Evolutionary conservation across 2,888 invertebrate genomes (phyloP).

Genomic region (Drosophila picticornis): DNA sequence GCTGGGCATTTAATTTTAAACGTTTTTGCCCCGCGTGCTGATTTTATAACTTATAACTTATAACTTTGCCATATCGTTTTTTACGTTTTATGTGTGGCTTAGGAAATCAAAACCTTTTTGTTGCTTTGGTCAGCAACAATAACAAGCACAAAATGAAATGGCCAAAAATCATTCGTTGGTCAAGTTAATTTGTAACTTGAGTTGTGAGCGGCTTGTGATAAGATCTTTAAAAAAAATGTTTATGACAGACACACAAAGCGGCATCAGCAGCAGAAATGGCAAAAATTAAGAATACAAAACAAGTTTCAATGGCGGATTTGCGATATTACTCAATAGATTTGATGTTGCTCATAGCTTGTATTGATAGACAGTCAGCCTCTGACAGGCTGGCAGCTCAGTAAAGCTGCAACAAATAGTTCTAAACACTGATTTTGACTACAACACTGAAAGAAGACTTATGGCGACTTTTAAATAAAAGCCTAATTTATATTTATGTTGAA

Average conservation of each 20-base stretch:
- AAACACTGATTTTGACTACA: not conserved
- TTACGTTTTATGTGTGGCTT: slow-evolving; percentile 49
- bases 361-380: slow-evolving; percentile 50
- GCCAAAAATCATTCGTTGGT: slow-evolving; percentile 40
- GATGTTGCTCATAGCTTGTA: slow-evolving; percentile 58
- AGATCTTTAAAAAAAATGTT: slow-evolving; percentile 54
- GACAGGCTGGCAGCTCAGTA: slow-evolving; percentile 43
- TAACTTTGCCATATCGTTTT: slow-evolving; percentile 47
- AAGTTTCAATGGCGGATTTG: slow-evolving; percentile 69
- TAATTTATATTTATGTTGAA: not conserved
- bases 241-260: slow-evolving; percentile 41
- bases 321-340: slow-evolving; percentile 68
- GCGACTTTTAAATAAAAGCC: not conserved
- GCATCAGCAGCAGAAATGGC: not conserved
- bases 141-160: slow-evolving; percentile 22
- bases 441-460: slow-evolving; percentile 30
- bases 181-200: slow-evolving; percentile 70
- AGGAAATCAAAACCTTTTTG: slow-evolving; percentile 70
- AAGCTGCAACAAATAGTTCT: slow-evolving; percentile 8
- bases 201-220: slow-evolving; percentile 52
- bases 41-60: slow-evolving; percentile 63
- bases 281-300: slow-evolving; percentile 49
- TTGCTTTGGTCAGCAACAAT: slow-evolving; percentile 36
- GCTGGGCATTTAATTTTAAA: slow-evolving; percentile 67
- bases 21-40: slow-evolving; percentile 77